A percentile compares a stretch with the other conserved stretches of the same genome.
phyloP scores from a whole-genome alignment of 2,888 invertebrate species.

The Dasysyrphus tricinctus region DNA sequence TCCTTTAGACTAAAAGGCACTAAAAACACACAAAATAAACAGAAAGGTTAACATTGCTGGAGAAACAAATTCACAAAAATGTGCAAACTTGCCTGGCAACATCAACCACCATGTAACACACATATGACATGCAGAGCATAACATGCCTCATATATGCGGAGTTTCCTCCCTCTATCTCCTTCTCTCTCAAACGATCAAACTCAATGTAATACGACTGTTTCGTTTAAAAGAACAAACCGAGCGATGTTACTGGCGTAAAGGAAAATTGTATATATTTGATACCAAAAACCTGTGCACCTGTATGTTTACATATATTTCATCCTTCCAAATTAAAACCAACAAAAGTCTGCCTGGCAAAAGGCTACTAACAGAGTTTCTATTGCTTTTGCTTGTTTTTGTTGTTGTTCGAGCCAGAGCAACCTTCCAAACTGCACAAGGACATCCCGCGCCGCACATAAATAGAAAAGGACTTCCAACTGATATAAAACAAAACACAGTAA shows the following conservation, averaged over 20 bases:
- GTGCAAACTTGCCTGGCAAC: slow-evolving; percentile 60
- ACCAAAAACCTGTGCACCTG: slow-evolving; percentile 30
- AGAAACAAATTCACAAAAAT: slow-evolving; percentile 38
- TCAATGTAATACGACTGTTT: slow-evolving; percentile 49
- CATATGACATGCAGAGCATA: neutral
- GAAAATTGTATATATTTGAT: slow-evolving; percentile 34
- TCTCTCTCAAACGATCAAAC: neutral
- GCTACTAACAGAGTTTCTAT: slow-evolving; percentile 31
- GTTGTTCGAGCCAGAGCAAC: neutral
- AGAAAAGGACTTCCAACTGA: slow-evolving; percentile 26
- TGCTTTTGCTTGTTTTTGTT: slow-evolving; percentile 6
- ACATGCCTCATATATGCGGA: neutral
- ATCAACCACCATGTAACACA: slow-evolving; percentile 21
- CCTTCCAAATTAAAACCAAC: slow-evolving; percentile 73
- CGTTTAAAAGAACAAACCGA: slow-evolving; percentile 14
- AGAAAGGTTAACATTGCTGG: slow-evolving; percentile 25
- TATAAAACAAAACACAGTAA: slow-evolving; percentile 53
- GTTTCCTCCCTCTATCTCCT: neutral
- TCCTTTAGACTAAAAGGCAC: neutral
- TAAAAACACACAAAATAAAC: neutral
- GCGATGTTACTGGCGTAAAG: neutral
- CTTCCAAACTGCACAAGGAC: slow-evolving; percentile 38
- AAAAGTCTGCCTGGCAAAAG: slow-evolving; percentile 61
- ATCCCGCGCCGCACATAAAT: slow-evolving; percentile 51
- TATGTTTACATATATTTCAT: slow-evolving; percentile 51